These are phyloP conservation scores for Therioaphis trifolii DNA, from an alignment of 2,888 invertebrate genomes.

Conservation along the genomic window DNA sequence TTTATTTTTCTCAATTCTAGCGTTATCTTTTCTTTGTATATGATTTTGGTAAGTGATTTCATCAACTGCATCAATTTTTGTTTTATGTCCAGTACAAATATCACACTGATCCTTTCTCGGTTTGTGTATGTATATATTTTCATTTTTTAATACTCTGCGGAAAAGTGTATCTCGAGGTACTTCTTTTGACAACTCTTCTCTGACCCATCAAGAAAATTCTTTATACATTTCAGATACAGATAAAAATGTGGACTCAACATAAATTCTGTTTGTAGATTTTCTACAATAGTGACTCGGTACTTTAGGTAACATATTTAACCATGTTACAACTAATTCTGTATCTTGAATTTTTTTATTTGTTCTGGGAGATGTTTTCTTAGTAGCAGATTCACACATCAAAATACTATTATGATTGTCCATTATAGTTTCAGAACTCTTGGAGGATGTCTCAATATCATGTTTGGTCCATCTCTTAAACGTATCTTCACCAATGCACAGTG, in stretches of 20 bases:
- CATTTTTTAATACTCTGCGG: neutral
- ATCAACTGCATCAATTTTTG: neutral
- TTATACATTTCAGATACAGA: neutral
- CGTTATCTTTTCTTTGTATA: slow-evolving; percentile 15
- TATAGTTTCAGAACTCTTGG: neutral
- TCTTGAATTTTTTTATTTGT: neutral
- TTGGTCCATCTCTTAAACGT: neutral
- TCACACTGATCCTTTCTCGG: slow-evolving; percentile 1
- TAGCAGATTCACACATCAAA: too few relatives aligned
- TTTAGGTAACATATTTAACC: neutral
- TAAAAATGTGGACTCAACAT: neutral
- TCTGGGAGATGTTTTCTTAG: too few relatives aligned
- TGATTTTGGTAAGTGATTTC: neutral
- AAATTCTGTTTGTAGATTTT: too few relatives aligned
- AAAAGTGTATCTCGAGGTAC: too few relatives aligned
- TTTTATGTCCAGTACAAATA: neutral
- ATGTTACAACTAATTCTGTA: too few relatives aligned
- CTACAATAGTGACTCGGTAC: neutral
- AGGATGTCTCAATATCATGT: neutral
- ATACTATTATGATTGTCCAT: too few relatives aligned
- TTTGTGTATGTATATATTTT: neutral
- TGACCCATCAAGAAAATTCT: too few relatives aligned
- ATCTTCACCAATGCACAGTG: neutral
- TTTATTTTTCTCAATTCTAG: slow-evolving; percentile 52
- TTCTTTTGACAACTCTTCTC: too few relatives aligned